These are phyloP conservation scores for Coregonus suidteri DNA, from an alignment of 2,797 vertebrate genomes.

Conservation along the genomic window DNA sequence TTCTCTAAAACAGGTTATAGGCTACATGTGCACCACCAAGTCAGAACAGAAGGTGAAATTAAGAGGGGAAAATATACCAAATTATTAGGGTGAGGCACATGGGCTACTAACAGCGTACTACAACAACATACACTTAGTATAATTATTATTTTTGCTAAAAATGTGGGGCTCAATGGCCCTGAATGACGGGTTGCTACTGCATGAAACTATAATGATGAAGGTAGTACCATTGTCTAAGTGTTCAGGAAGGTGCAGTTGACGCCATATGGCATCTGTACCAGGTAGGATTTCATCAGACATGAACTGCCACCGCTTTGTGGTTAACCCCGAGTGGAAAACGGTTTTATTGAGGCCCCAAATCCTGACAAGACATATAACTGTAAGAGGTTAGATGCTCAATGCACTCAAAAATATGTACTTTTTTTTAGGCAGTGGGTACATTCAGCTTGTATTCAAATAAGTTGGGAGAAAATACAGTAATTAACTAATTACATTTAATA, in stretches of 20 bases:
- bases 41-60: no score
- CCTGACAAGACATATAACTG: neutral
- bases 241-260: conserved; percentile 18
- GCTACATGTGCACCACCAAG: no score
- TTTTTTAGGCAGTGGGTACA: neutral
- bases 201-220: neutral
- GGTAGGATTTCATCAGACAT: conserved; percentile 19
- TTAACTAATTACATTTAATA: neutral
- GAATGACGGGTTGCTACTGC: no score
- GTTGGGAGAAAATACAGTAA: neutral
- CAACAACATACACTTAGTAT: no score
- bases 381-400: neutral
- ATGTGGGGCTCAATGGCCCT: no score
- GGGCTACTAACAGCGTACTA: no score
- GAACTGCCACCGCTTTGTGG: conserved; percentile 23
- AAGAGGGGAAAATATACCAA: no score
- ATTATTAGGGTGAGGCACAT: no score
- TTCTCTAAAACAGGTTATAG: no score
- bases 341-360: conserved; percentile 1
- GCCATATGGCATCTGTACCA: conserved; percentile 31
- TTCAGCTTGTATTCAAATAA: neutral
- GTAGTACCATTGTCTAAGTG: conserved; percentile 7
- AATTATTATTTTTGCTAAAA: no score
- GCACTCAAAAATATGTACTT: neutral
- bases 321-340: conserved; percentile 15